phyloP scores from a whole-genome alignment of 2,797 vertebrate species.

The Notoglanidium macrostoma region DNA sequence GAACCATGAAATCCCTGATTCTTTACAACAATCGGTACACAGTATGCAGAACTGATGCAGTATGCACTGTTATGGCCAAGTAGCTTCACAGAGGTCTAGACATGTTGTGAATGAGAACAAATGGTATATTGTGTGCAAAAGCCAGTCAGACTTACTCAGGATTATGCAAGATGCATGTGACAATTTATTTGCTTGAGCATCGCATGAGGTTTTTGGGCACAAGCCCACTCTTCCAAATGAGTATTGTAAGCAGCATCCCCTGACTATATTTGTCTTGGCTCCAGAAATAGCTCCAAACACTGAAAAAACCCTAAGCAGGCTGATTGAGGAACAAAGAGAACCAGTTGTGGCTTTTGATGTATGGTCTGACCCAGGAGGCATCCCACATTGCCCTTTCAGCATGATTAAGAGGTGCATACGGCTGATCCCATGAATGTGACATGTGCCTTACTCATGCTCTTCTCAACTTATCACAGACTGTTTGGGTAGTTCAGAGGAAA shows the following conservation, averaged over 20 bases:
- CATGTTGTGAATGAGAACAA: conserved; percentile 32
- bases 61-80: background rate
- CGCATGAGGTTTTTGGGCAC: conserved; percentile 33
- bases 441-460: conserved; percentile 43
- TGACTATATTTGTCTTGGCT: conserved; percentile 43
- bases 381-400: conserved; percentile 34
- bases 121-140: conserved; percentile 24
- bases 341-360: conserved; percentile 28
- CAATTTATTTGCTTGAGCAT: conserved; percentile 18
- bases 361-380: conserved; percentile 31
- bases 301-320: conserved; percentile 1
- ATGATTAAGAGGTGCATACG: conserved; percentile 36
- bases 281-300: conserved; percentile 42
- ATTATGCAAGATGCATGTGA: conserved; percentile 48
- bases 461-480: conserved; percentile 17
- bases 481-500: conserved; percentile 17
- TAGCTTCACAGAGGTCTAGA: background rate
- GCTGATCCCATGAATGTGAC: conserved; percentile 42
- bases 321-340: conserved; percentile 36
- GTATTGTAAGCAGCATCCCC: conserved; percentile 32
- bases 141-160: conserved; percentile 32
- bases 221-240: conserved; percentile 25
- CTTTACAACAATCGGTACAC: background rate
- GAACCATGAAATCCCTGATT: background rate
- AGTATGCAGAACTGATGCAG: background rate